A percentile compares a stretch with the other conserved stretches of the same genome.
Evolutionary conservation across 2,797 vertebrate species (phyloP).

Genomic region (Aphelocoma californica): DNA sequence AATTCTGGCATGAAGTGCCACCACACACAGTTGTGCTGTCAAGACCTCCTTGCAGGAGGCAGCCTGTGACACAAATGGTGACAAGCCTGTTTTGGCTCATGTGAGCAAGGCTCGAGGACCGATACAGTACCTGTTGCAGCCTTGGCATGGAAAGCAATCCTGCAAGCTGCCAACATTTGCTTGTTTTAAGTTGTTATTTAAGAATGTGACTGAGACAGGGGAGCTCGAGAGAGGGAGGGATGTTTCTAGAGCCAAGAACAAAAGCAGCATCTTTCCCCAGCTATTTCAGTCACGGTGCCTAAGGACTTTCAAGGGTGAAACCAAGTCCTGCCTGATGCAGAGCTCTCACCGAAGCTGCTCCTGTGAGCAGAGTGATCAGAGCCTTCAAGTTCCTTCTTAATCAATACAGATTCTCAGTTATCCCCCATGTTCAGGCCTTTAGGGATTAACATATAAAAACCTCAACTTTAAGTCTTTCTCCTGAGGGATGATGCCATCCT

Average conservation of each 20-base stretch:
- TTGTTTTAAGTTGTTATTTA: constrained; percentile 20
- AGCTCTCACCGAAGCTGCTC: neutral
- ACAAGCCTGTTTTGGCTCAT: neutral
- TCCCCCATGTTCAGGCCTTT: neutral
- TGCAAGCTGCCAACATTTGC: constrained; percentile 7
- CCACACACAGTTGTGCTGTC: neutral
- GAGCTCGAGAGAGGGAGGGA: neutral
- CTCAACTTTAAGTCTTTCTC: neutral
- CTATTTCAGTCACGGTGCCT: neutral
- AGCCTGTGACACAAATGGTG: neutral
- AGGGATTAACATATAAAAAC: neutral
- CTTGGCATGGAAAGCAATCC: neutral
- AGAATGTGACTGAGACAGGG: neutral
- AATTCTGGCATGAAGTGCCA: neutral
- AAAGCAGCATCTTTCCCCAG: constrained; percentile 47
- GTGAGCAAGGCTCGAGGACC: neutral
- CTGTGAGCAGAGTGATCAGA: neutral
- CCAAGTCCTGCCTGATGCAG: neutral
- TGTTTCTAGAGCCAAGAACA: constrained; percentile 71
- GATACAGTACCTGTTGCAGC: neutral
- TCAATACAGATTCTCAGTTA: neutral
- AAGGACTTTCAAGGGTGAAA: neutral
- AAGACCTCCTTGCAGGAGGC: neutral
- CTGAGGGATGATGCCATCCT: neutral
- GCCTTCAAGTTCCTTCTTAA: neutral